These are phyloP conservation scores for Remorina albescens DNA, from an alignment of 2,797 vertebrate species.

Conservation along the genomic window DNA sequence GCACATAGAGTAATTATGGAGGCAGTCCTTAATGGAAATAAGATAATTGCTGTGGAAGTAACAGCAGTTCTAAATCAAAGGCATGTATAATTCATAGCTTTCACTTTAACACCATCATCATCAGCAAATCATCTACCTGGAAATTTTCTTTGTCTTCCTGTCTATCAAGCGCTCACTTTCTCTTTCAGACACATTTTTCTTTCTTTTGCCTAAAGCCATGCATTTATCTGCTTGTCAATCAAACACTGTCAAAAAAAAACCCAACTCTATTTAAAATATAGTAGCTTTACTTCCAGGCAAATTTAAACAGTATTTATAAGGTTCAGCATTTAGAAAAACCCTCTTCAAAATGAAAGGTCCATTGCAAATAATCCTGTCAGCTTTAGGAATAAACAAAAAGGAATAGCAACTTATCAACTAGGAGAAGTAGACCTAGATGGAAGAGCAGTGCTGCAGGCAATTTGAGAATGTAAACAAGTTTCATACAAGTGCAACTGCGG, in stretches of 20 bases:
- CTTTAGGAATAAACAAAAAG: conserved; percentile 28
- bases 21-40: not conserved
- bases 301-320: conserved; percentile 51
- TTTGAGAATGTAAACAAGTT: conserved; percentile 65
- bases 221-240: conserved; percentile 74
- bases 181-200: not conserved
- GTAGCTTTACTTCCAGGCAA: conserved; percentile 63
- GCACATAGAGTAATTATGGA: not conserved
- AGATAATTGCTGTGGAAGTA: not conserved
- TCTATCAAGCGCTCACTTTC: not conserved
- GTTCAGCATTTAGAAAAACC: conserved; percentile 53
- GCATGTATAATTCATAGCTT: conserved; percentile 26
- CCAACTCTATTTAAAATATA: conserved; percentile 58
- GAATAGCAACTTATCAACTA: conserved; percentile 53
- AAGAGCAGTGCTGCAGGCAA: conserved; percentile 61
- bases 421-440: conserved; percentile 56
- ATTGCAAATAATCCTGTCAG: conserved; percentile 52
- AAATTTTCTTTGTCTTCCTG: conserved; percentile 24
- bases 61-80: conserved; percentile 12
- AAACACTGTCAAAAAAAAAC: conserved; percentile 25
- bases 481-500: conserved; percentile 55
- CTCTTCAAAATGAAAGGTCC: conserved; percentile 45
- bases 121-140: conserved; percentile 26
- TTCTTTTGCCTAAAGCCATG: conserved; percentile 56
- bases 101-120: conserved; percentile 20